These are phyloP conservation scores for Sturnus vulgaris DNA, from an alignment of 2,113 vertebrate genomes.

Conservation along the genomic window DNA sequence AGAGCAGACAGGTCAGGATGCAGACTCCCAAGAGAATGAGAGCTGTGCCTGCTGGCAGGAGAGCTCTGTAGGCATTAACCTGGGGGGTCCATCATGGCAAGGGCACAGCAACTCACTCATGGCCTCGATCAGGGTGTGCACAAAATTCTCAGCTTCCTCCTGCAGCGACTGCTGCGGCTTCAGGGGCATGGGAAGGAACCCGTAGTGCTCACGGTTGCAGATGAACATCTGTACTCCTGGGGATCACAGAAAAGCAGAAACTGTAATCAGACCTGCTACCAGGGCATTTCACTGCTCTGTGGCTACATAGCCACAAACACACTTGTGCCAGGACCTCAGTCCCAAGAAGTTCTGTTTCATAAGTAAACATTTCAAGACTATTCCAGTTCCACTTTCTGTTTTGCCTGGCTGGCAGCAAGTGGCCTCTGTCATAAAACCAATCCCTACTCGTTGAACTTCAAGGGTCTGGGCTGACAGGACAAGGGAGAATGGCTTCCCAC, in stretches of 20 bases:
- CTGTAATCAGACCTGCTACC: background rate
- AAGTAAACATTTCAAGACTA: background rate
- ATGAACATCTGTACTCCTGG: conserved; percentile 88
- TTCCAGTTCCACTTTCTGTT: background rate
- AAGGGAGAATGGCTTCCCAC: background rate
- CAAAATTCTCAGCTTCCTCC: conserved; percentile 88
- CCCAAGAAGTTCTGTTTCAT: background rate
- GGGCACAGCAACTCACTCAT: conserved; percentile 83
- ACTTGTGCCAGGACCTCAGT: background rate
- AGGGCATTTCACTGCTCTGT: background rate
- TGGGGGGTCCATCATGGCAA: background rate
- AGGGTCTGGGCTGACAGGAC: background rate
- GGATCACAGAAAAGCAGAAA: background rate
- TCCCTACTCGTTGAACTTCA: background rate
- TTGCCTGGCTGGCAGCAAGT: background rate
- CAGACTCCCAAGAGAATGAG: background rate
- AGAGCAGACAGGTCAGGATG: background rate
- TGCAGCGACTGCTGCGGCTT: conserved; percentile 86
- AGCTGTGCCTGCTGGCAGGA: background rate
- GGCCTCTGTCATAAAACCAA: background rate
- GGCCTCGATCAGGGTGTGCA: conserved; percentile 88
- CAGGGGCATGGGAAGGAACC: conserved; percentile 90
- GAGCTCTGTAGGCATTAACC: background rate
- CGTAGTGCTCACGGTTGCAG: conserved; percentile 94
- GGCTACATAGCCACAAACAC: background rate